Percentiles rank a stretch among this genome's conserved stretches.
phyloP scores from a whole-genome alignment of 2,113 vertebrate genomes.

The Aptenodytes patagonicus region DNA sequence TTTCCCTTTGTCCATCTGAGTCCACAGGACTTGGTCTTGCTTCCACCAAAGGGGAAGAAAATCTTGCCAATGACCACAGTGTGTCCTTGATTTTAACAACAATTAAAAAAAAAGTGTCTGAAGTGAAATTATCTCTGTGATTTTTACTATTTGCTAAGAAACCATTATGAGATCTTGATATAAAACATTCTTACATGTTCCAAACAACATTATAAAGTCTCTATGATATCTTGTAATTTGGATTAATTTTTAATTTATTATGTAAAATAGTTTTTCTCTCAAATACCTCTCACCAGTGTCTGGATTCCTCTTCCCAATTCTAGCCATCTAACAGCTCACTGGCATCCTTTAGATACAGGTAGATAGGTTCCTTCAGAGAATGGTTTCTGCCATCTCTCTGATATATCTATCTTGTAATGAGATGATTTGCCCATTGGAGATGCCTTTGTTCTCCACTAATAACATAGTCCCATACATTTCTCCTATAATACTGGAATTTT shows the following conservation, averaged over 20 bases:
- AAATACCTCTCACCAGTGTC: not conserved
- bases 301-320: not conserved
- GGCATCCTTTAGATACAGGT: not conserved
- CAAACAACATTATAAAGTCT: not conserved
- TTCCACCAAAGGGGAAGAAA: not conserved
- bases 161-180: not conserved
- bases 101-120: not conserved
- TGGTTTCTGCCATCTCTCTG: not conserved
- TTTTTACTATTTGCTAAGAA: not conserved
- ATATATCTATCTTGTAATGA: not conserved
- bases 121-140: not conserved
- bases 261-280: not conserved
- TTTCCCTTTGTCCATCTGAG: not conserved
- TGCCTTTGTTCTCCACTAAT: not conserved
- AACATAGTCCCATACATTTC: not conserved
- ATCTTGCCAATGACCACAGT: not conserved
- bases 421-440: not conserved
- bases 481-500: not conserved
- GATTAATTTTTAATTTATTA: not conserved
- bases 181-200: not conserved
- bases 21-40: not conserved
- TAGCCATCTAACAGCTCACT: not conserved
- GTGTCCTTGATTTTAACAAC: not conserved
- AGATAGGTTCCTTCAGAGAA: not conserved
- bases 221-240: not conserved